Evolutionary conservation across 1,140 invertebrate species (phyloP).

Genomic region (Charaxes varanes): DNA sequence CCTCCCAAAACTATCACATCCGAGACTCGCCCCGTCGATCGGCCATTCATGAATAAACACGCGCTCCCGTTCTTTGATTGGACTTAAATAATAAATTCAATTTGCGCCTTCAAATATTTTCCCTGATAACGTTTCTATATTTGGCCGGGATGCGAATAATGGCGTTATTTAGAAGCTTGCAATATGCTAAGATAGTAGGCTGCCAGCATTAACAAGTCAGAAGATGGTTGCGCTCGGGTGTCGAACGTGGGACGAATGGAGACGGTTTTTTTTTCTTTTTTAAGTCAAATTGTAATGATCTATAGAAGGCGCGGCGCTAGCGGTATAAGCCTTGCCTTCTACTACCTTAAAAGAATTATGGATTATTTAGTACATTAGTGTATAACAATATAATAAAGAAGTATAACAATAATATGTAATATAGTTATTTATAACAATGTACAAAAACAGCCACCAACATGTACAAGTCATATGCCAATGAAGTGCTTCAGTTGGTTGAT

Average conservation of each 20-base stretch:
- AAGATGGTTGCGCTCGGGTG: conserved; percentile 53
- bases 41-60: conserved; percentile 53
- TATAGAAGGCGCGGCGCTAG: too few relatives aligned
- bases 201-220: conserved; percentile 67
- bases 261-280: conserved; percentile 12
- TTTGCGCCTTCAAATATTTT: conserved; percentile 66
- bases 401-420: too few relatives aligned
- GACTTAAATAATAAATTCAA: conserved; percentile 69
- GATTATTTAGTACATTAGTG: too few relatives aligned
- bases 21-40: conserved; percentile 35
- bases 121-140: conserved; percentile 62
- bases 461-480: too few relatives aligned
- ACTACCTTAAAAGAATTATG: too few relatives aligned
- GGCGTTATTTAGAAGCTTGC: conserved; percentile 66
- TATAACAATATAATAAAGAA: too few relatives aligned
- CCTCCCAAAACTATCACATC: conserved; percentile 6
- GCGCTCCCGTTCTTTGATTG: conserved; percentile 39
- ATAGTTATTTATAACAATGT: too few relatives aligned
- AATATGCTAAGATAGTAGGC: conserved; percentile 72
- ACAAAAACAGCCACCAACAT: too few relatives aligned
- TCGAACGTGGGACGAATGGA: conserved; percentile 28
- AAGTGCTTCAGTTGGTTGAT: too few relatives aligned
- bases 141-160: conserved; percentile 60
- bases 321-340: too few relatives aligned
- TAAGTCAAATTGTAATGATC: too few relatives aligned